Evolutionary conservation across 2,113 vertebrate species (phyloP), one percentile per base, ranked within the genome.

Genomic region (Zootoca vivipara): DNA sequence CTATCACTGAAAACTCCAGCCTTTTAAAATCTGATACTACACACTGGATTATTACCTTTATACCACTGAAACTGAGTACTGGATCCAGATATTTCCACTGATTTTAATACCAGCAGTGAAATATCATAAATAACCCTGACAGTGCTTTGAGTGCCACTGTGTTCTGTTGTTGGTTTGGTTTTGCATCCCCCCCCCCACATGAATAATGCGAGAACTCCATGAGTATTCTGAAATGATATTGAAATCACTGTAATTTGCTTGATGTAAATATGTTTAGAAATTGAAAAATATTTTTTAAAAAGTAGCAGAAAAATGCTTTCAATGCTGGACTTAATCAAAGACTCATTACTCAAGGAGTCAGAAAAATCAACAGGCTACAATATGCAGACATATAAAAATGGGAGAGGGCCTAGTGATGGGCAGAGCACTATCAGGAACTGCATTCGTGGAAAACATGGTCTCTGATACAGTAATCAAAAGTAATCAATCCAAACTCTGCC

Each of bases 241-340:
- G 82, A 85, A 58, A 74, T 74, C 9, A 58, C 4, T 85, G n/a
- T 42, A 42, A 35, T 56, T 84, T 56, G 46, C 10, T 72, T 84
- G 1, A 73, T 24, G 22, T 16, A 84, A 84, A 84, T 84, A 26
- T 22, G 38, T 15, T 65, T 70, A 46, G 24, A 40, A 56, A 58
- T 30, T 30, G 56, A 67, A 24, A 22, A 42, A 2, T 69, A 42
- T 28, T 65, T 24, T 52, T 52, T 4, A 62, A 62, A 15, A 67
- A 75, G 33, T n/a, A 82, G 52, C 12, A 70, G 56, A 67, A n/a
- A 28, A 33, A 2, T 78, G 35, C 26, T 33, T 3, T 20, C 28
- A 38, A 62, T 78, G 83, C 33, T 95, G 86, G 58, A 88, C 93
- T 94, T 94, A 87, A 84, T 52, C 46, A 52, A 52, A 9, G 46